Base-by-base conservation (phyloP, 2,113 vertebrate genomes). In the Ochotona princeps region DNA sequence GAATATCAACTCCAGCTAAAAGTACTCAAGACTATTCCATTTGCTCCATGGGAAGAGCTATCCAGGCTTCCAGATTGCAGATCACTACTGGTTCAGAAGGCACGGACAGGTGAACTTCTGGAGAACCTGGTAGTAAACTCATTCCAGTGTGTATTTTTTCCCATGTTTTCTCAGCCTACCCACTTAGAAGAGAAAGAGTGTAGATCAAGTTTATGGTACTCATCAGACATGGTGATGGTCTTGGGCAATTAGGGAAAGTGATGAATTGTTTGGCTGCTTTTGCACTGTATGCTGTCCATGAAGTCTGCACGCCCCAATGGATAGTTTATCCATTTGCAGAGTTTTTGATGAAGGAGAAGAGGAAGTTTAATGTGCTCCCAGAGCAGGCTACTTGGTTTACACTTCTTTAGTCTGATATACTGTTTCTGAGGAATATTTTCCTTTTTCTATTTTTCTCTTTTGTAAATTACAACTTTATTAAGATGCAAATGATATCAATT, bases 31-130 rank as follows among this genome's bases (percentile, higher is more conserved):
- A 76, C 26, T 23, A 63, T 12, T 89, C 86, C 72, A 32, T 86
- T 80, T 93, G 89, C 61, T 88, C 14, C 28, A 2, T 15, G 78
- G 73, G 63, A 60, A 81, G 30, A 80, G 78, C 87, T 69, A n/a
- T 66, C 13, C 51, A 67, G 82, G 12, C 38, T 89, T 65, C 11
- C 75, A 61, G 15, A 61, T 3, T 90, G 28, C 21, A 73, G 35
- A 25, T 67, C 54, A 49, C 21, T 13, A 28, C 17, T 73, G 38
- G 38, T 47, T 5, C 28, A 65, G 63, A 74, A 70, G n/a, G 69
- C 38, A 7, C 7, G 21, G 30, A 30, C 23, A 28, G 26, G 10
- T 65, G 21, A 72, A 63, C 13, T 32, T 51, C 47, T n/a, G 21
- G 44, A 10, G 18, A 86, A 63, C 44, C 25, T 90, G 49, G 54